A percentile compares a stretch with the other conserved stretches of the same genome.
These are phyloP conservation scores for Maccullochella peelii DNA, from an alignment of 2,113 vertebrate species.

Conservation along the genomic window DNA sequence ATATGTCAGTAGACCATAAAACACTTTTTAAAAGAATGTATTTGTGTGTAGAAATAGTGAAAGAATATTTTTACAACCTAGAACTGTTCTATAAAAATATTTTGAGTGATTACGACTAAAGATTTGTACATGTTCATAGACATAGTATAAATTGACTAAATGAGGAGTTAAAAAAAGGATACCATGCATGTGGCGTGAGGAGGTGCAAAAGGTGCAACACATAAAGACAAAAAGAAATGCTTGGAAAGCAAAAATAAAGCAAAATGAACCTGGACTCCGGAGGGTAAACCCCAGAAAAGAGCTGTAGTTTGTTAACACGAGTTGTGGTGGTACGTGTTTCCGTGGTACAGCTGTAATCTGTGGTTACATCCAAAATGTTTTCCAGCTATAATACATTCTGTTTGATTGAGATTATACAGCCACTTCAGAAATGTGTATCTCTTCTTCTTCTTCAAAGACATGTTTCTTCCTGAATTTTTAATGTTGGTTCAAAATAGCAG, in stretches of 20 bases:
- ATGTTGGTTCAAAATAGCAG: slow-evolving; percentile 30
- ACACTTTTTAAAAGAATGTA: too few species aligned
- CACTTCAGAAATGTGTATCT: not conserved
- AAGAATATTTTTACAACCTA: not conserved
- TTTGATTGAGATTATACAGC: slow-evolving; percentile 22
- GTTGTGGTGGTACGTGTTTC: not conserved
- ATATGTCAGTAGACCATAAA: too few species aligned
- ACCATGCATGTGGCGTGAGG: not conserved
- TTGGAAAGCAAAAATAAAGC: not conserved
- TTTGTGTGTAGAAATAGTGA: not conserved
- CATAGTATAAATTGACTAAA: not conserved
- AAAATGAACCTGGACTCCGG: not conserved
- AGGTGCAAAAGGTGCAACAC: not conserved
- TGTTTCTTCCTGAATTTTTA: slow-evolving; percentile 33
- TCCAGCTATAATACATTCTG: not conserved
- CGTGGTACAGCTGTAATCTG: not conserved
- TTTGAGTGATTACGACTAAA: not conserved
- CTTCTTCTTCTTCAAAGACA: slow-evolving; percentile 35
- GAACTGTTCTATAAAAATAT: not conserved
- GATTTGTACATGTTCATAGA: not conserved
- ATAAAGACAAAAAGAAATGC: not conserved
- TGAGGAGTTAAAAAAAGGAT: not conserved
- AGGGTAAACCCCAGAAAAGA: not conserved
- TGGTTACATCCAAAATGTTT: not conserved
- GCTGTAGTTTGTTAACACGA: not conserved